phyloP scores from a whole-genome alignment of 2,113 vertebrate species.

The Galemys pyrenaicus region DNA sequence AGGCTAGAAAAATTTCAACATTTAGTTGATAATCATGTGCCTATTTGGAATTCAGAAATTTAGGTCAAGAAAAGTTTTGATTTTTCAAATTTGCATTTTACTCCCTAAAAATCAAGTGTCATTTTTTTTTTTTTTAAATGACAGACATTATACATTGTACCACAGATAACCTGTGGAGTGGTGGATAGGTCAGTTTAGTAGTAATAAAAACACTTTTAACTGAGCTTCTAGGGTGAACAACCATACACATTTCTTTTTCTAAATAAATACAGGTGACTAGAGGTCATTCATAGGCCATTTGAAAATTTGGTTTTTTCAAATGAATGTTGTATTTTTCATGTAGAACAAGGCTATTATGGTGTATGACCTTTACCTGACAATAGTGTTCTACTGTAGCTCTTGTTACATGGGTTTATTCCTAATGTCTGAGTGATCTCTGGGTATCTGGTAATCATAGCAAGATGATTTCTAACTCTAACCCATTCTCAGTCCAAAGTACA shows the following conservation, averaged over 20 bases:
- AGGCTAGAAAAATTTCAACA: slow-evolving; percentile 60
- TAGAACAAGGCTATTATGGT: not conserved
- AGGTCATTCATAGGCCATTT: not conserved
- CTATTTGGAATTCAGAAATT: slow-evolving; percentile 60
- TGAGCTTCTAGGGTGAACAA: not conserved
- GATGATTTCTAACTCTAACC: not conserved
- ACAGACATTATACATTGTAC: not conserved
- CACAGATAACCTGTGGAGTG: not conserved
- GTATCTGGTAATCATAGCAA: not conserved
- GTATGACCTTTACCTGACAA: not conserved
- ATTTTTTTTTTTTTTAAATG: not conserved
- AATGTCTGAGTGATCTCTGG: not conserved
- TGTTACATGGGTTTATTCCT: not conserved
- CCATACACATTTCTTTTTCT: not conserved
- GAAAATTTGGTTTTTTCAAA: not conserved
- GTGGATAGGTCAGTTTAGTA: not conserved
- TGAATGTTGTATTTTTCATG: not conserved
- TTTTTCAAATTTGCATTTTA: slow-evolving; percentile 58
- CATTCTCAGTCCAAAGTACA: not conserved
- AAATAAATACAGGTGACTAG: not conserved
- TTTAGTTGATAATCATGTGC: slow-evolving; percentile 68
- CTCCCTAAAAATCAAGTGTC: slow-evolving; percentile 36
- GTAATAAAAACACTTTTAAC: not conserved
- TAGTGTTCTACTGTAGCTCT: not conserved
- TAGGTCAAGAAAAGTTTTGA: slow-evolving; percentile 45